A percentile compares a stretch with the other conserved stretches of the same genome.
Evolutionary conservation across 1,140 invertebrate genomes (phyloP).

Genomic region (Nilaparvata lugens): DNA sequence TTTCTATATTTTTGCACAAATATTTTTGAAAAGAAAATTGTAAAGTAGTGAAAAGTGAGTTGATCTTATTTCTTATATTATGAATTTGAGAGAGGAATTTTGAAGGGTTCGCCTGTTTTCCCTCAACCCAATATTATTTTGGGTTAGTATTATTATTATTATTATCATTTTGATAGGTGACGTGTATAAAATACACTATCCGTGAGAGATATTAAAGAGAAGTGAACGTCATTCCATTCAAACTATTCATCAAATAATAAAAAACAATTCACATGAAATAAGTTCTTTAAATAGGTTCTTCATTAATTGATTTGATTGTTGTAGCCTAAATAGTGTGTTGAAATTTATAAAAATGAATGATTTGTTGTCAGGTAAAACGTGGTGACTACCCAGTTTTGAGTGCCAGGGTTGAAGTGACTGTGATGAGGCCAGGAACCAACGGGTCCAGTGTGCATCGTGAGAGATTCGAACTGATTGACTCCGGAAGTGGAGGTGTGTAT

Average conservation of each 20-base stretch:
- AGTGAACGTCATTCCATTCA: too few relatives aligned
- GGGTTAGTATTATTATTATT: too few relatives aligned
- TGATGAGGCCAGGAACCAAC: slow-evolving; percentile 35
- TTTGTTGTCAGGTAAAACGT: slow-evolving; percentile 38
- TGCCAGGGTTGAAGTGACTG: slow-evolving; percentile 42
- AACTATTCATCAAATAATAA: too few relatives aligned
- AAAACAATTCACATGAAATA: not conserved
- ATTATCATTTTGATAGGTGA: too few relatives aligned
- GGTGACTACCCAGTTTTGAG: slow-evolving; percentile 41
- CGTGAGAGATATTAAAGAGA: too few relatives aligned
- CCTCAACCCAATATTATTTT: too few relatives aligned
- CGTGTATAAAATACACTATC: too few relatives aligned
- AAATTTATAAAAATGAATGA: not conserved
- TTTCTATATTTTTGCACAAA: not conserved
- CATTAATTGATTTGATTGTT: too few relatives aligned
- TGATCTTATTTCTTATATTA: too few relatives aligned
- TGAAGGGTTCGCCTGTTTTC: too few relatives aligned
- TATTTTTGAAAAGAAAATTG: not conserved
- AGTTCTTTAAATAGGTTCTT: not conserved
- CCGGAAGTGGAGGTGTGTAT: slow-evolving; percentile 44
- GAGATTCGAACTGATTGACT: slow-evolving; percentile 44
- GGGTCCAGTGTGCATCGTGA: slow-evolving; percentile 35
- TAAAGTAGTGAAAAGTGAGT: not conserved
- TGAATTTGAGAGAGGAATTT: too few relatives aligned
- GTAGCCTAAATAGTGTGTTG: too few relatives aligned